These are phyloP conservation scores for Samia ricini DNA, from an alignment of 1,140 invertebrate genomes.

Conservation along the genomic window DNA sequence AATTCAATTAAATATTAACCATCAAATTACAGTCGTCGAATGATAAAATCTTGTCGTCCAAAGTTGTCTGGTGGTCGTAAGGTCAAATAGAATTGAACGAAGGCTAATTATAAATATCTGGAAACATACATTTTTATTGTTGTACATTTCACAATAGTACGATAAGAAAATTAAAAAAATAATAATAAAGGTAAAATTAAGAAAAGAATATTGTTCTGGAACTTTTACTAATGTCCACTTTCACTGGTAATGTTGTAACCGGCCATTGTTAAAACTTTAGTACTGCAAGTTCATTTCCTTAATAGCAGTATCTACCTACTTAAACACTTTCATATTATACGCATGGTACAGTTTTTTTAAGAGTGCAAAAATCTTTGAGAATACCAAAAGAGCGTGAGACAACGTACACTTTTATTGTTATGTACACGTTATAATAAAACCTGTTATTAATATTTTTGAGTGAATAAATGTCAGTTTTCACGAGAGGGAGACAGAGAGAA, in stretches of 20 bases:
- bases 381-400: conserved; percentile 10
- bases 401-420: conserved; percentile 20
- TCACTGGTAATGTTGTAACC: background rate
- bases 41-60: background rate
- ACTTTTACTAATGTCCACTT: conserved; percentile 6
- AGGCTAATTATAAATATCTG: background rate
- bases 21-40: background rate
- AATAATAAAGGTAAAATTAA: background rate
- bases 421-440: conserved; percentile 16
- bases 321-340: background rate
- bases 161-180: background rate
- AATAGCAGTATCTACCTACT: background rate
- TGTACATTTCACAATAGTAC: too few species aligned
- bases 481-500: conserved; percentile 20
- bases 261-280: conserved; percentile 3
- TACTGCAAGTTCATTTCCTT: conserved; percentile 4
- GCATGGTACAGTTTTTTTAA: conserved; percentile 13
- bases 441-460: conserved; percentile 15
- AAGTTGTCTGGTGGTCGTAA: background rate
- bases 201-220: background rate
- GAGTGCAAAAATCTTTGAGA: conserved; percentile 11
- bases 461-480: conserved; percentile 24
- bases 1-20: background rate
- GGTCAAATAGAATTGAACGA: background rate
- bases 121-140: too few species aligned